Evolutionary conservation across 2,888 invertebrate genomes (phyloP), one percentile per base, ranked within the genome.

Genomic region (Lasioglossum zephyrum): DNA sequence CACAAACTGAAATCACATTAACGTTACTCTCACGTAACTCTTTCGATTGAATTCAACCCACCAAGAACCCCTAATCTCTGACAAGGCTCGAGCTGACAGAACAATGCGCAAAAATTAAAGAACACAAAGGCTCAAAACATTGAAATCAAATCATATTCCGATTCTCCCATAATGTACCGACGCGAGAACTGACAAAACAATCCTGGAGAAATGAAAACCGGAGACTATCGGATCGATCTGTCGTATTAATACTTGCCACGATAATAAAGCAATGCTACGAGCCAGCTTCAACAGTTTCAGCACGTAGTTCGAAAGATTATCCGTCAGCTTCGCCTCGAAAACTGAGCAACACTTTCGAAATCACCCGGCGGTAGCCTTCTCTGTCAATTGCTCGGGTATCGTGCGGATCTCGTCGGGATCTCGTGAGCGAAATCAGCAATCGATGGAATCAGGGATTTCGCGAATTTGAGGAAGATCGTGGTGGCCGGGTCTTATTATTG

Each of bases 401-500:
- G 60, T 1, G 4, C 26, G 16, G 31, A 31, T 5, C 63, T 2
- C 31, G 63, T 26, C 26, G 31, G 5, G 31, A 63, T 63, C 31
- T 18, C 63, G 63, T 8, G 31, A 31, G 16, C 18, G 16, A 31
- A 31, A 63, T 63, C 63, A 2, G 31, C n/a, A 44, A 36, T 13
- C 18, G 53, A n/a, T 18, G 39, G 9, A 72, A 41, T 22, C 69
- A 57, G 49, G 47, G 26, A 39, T 53, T 53, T 36, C 49, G 18
- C 0, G n/a, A 57, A 57, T n/a, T n/a, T 4, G 26, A 6, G 60
- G 60, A 79, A 77, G 81, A 73, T 66, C 39, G 70, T 26, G 66
- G 66, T 73, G 57, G 69, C 44, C 70, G 8, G 74, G 86, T 90
- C 92, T 92, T 92, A 92, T 89, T 88, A 90, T 89, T 88, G 88